These are phyloP conservation scores for Oryzias woworae DNA, from an alignment of 2,113 vertebrate genomes.

Conservation along the genomic window DNA sequence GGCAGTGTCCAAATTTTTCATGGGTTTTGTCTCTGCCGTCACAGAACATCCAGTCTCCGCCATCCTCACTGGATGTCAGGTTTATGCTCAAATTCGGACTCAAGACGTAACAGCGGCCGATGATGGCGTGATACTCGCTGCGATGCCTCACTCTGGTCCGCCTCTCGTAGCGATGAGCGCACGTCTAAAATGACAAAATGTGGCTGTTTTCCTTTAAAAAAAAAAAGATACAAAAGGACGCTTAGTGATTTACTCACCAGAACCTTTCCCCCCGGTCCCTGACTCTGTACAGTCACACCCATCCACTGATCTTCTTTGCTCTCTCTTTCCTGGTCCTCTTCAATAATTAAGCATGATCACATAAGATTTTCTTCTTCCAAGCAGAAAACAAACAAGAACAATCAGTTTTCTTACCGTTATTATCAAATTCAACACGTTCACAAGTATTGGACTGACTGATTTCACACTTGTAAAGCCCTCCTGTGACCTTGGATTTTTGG, in stretches of 20 bases:
- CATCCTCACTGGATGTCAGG: conserved; percentile 77
- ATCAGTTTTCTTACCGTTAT: conserved; percentile 77
- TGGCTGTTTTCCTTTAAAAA: not conserved
- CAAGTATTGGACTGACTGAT: conserved; percentile 75
- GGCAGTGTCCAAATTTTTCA: conserved; percentile 91
- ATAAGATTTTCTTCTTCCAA: not conserved
- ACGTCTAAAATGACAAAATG: conserved; percentile 79
- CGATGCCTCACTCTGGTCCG: conserved; percentile 79
- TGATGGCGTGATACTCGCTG: conserved; percentile 86
- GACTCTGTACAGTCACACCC: conserved; percentile 95
- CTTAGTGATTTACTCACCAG: conserved; percentile 82
- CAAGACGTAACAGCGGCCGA: conserved; percentile 91
- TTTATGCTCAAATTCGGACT: conserved; percentile 89
- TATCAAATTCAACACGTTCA: conserved; percentile 86
- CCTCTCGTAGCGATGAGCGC: conserved; percentile 94
- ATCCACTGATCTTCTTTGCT: conserved; percentile 98
- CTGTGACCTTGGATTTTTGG: conserved; percentile 86
- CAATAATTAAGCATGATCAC: conserved; percentile 5
- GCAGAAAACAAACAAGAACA: not conserved
- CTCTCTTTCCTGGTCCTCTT: conserved; percentile 81
- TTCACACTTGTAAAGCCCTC: conserved; percentile 93
- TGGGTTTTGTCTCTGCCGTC: conserved; percentile 86
- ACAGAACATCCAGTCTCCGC: conserved; percentile 86
- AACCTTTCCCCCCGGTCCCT: conserved; percentile 95
- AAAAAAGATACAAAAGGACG: not conserved